Evolutionary conservation across 2,888 invertebrate species (phyloP).

Genomic region (Alentia gelatinosa): DNA sequence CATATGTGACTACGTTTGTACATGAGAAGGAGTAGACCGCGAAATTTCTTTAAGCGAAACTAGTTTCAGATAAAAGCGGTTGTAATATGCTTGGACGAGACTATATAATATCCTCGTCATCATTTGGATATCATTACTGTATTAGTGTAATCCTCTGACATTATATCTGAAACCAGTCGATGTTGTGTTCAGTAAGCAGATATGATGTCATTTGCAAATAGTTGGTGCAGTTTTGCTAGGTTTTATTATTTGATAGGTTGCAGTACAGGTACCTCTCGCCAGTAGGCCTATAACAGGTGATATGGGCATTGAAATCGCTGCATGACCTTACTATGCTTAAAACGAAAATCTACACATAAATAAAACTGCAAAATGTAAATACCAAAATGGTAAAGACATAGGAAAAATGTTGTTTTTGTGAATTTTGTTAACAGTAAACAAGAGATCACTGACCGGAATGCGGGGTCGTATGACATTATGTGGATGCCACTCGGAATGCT

Average conservation of each 20-base stretch:
- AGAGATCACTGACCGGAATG: not conserved
- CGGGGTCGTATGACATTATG: not conserved
- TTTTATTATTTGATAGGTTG: too few species aligned
- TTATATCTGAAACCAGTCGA: too few species aligned
- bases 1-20: not conserved
- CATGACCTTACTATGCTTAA: not conserved
- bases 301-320: not conserved
- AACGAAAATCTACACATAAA: not conserved
- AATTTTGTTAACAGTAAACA: not conserved
- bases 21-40: not conserved
- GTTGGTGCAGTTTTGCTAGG: too few species aligned
- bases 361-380: not conserved
- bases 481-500: slow-evolving; percentile 23
- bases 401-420: not conserved
- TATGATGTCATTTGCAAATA: too few species aligned
- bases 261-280: not conserved
- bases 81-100: too few species aligned
- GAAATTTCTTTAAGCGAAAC: too few species aligned
- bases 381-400: not conserved
- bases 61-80: too few species aligned
- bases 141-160: too few species aligned
- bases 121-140: too few species aligned
- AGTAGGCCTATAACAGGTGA: not conserved
- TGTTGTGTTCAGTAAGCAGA: too few species aligned
- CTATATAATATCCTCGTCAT: too few species aligned